Percentiles rank a stretch among this genome's conserved stretches.
phyloP scores from a whole-genome alignment of 2,888 invertebrate species.

The Campoplex capitator region DNA sequence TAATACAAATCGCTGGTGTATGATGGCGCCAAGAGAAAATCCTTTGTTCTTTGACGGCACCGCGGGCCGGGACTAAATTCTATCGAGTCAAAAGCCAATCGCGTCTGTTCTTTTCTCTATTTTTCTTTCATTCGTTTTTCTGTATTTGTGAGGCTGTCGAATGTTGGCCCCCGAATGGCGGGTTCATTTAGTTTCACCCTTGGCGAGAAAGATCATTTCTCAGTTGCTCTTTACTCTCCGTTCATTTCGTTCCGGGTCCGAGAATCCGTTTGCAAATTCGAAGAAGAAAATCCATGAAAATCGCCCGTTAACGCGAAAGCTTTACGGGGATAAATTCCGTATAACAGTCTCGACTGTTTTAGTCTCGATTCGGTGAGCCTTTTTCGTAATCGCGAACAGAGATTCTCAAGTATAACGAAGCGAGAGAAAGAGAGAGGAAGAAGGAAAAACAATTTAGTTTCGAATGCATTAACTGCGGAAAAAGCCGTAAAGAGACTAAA shows the following conservation, averaged over 20 bases:
- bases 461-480: background rate
- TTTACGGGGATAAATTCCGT: constrained; percentile 10
- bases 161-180: constrained; percentile 34
- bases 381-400: constrained; percentile 30
- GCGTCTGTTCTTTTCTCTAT: constrained; percentile 22
- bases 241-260: constrained; percentile 23
- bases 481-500: constrained; percentile 15
- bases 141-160: background rate
- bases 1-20: constrained; percentile 49
- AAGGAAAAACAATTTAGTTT: background rate
- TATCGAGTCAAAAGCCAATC: constrained; percentile 25
- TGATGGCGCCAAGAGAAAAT: constrained; percentile 55
- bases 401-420: constrained; percentile 11
- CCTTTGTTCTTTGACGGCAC: constrained; percentile 53
- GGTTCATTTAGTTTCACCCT: constrained; percentile 61
- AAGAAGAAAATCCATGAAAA: constrained; percentile 43
- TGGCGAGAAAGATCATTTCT: constrained; percentile 47
- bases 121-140: background rate
- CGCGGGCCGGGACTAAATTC: constrained; percentile 20
- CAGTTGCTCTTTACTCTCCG: constrained; percentile 22
- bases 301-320: constrained; percentile 16
- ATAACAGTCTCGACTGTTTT: constrained; percentile 19
- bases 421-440: background rate
- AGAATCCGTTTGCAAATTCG: constrained; percentile 17
- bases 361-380: constrained; percentile 51